These are phyloP conservation scores for Chunga burmeisteri DNA, from an alignment of 2,113 vertebrate species.

Conservation along the genomic window DNA sequence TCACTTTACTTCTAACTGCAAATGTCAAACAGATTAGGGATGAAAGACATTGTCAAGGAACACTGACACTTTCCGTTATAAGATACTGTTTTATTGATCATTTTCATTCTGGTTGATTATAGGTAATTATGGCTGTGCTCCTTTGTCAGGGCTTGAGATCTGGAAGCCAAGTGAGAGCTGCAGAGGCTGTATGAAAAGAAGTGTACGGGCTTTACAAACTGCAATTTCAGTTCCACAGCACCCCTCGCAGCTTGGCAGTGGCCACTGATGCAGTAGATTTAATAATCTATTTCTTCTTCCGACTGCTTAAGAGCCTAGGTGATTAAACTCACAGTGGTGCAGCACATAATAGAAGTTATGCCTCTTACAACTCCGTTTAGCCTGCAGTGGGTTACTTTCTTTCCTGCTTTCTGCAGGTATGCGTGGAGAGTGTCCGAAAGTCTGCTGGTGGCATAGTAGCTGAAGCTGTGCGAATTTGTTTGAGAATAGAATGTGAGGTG, in stretches of 20 bases:
- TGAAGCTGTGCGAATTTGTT: neutral
- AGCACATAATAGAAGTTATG: neutral
- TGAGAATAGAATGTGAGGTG: neutral
- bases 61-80: neutral
- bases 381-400: neutral
- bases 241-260: neutral
- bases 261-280: neutral
- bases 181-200: neutral
- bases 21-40: slow-evolving; percentile 40
- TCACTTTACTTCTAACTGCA: slow-evolving; percentile 37
- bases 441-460: neutral
- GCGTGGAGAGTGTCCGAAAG: neutral
- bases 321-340: neutral
- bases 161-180: neutral
- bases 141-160: neutral
- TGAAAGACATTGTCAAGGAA: slow-evolving; percentile 4
- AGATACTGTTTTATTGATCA: neutral
- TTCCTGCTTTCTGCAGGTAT: neutral
- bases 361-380: neutral
- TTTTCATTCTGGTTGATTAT: slow-evolving; percentile 13
- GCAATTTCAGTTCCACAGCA: neutral
- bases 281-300: neutral
- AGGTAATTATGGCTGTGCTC: neutral
- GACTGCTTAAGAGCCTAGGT: neutral
- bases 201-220: neutral